A percentile compares a stretch with the other conserved stretches of the same genome.
These are phyloP conservation scores for Rotaria socialis DNA, from an alignment of 2,888 invertebrate genomes.

Conservation along the genomic window DNA sequence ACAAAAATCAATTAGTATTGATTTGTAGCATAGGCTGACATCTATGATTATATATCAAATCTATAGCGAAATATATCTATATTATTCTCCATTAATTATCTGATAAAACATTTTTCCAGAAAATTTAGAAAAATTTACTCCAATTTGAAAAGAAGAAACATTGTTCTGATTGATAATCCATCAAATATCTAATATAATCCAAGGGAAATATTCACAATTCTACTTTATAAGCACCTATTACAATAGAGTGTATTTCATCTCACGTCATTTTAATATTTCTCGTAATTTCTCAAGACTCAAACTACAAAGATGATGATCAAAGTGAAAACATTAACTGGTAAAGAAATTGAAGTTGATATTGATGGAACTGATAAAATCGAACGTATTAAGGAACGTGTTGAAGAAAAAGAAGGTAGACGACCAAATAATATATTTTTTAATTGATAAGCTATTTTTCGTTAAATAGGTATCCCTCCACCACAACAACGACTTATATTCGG, in stretches of 20 bases:
- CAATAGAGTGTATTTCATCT: not conserved
- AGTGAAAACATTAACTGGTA: constrained; percentile 59
- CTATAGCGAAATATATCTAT: not conserved
- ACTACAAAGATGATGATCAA: constrained; percentile 50
- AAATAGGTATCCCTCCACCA: constrained; percentile 78
- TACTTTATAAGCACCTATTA: not conserved
- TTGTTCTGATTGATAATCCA: not conserved
- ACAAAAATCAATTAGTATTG: too few relatives aligned
- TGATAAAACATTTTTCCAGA: not conserved
- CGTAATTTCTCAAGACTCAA: not conserved
- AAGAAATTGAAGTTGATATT: constrained; percentile 93
- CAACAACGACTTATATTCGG: constrained; percentile 97
- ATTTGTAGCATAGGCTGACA: not conserved
- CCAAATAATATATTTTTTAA: not conserved
- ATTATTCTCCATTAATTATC: not conserved
- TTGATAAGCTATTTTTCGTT: too few relatives aligned
- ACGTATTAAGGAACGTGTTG: constrained; percentile 94
- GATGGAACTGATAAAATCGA: constrained; percentile 97
- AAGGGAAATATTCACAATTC: not conserved
- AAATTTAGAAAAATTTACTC: not conserved
- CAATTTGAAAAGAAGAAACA: not conserved
- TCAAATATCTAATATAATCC: not conserved
- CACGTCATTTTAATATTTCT: not conserved
- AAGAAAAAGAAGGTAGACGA: constrained; percentile 84
- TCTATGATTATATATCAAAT: not conserved